Evolutionary conservation across 53 echinoderm and acorn worm species (phyloP).

Genomic region (Holothuria leucospilota): DNA sequence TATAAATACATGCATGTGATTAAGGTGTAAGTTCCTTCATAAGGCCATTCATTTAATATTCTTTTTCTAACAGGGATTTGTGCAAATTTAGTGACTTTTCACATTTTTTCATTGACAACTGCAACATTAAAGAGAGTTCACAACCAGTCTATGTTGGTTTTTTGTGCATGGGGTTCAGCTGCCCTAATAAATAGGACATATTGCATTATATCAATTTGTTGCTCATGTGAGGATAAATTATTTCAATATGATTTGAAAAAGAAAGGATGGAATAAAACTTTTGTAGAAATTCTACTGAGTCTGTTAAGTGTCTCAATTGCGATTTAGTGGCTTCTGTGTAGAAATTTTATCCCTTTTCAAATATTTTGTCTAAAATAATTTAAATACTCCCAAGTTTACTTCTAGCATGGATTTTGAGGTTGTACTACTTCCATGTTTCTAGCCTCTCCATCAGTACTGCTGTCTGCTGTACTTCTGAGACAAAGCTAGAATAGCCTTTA

Average conservation of each 20-base stretch:
- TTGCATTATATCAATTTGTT: conserved; percentile 37
- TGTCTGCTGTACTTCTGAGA: no score
- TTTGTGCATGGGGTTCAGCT: conserved; percentile 24
- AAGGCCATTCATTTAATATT: conserved; percentile 15
- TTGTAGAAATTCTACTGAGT: conserved; percentile 35
- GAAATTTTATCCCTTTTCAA: no score
- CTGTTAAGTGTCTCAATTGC: no score
- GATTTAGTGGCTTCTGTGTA: no score
- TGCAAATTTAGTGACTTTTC: conserved; percentile 31
- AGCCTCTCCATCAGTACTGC: no score
- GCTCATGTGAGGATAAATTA: conserved; percentile 47
- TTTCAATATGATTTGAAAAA: conserved; percentile 31
- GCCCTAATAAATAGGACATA: conserved; percentile 23
- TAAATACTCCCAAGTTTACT: no score
- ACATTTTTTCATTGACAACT: conserved; percentile 11
- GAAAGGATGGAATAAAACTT: conserved; percentile 28
- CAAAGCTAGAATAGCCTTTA: no score
- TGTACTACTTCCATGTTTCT: no score
- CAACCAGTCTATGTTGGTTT: background rate
- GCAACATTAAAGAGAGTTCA: background rate
- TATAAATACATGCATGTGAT: conserved; percentile 33
- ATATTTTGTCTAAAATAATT: no score
- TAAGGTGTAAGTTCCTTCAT: conserved; percentile 10
- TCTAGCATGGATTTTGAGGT: no score
- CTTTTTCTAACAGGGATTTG: conserved; percentile 25